Evolutionary conservation across 1,140 invertebrate species (phyloP).

Genomic region (Artemia franciscana): DNA sequence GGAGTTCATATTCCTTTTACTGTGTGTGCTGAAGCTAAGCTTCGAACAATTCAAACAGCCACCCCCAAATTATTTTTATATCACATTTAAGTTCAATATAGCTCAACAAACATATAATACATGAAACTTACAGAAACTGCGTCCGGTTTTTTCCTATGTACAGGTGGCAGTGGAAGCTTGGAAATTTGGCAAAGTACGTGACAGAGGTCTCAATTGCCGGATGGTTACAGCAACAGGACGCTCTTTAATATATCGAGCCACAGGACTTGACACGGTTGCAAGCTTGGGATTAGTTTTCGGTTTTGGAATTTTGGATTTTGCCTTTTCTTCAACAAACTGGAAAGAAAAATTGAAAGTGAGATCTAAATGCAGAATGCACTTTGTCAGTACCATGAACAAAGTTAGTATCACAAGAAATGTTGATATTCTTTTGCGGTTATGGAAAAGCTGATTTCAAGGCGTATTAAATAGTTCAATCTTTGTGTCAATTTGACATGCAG

Average conservation of each 20-base stretch:
- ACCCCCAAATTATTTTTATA: no score
- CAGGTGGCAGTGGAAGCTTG: background rate
- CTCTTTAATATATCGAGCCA: background rate
- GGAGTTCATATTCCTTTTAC: no score
- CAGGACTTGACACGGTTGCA: background rate
- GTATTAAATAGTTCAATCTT: background rate
- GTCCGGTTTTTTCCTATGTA: background rate
- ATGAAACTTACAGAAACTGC: background rate
- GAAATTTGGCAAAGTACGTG: background rate
- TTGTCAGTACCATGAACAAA: background rate
- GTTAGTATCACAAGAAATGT: background rate
- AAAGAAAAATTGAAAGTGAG: background rate
- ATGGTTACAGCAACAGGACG: background rate
- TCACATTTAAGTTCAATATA: no score
- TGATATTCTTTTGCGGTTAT: background rate
- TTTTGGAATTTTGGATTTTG: background rate
- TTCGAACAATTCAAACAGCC: no score
- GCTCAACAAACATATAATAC: no score
- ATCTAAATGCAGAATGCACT: background rate
- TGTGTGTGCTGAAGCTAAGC: no score
- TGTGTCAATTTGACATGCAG: background rate
- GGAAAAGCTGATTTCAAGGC: background rate
- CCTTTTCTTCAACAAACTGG: background rate
- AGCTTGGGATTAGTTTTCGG: background rate
- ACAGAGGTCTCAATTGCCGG: background rate